Percentiles rank a stretch among this genome's conserved stretches.
These are phyloP conservation scores for Hormiphora californensis DNA, from an alignment of 37 sponge, comb jelly and placozoan species.

Conservation along the genomic window DNA sequence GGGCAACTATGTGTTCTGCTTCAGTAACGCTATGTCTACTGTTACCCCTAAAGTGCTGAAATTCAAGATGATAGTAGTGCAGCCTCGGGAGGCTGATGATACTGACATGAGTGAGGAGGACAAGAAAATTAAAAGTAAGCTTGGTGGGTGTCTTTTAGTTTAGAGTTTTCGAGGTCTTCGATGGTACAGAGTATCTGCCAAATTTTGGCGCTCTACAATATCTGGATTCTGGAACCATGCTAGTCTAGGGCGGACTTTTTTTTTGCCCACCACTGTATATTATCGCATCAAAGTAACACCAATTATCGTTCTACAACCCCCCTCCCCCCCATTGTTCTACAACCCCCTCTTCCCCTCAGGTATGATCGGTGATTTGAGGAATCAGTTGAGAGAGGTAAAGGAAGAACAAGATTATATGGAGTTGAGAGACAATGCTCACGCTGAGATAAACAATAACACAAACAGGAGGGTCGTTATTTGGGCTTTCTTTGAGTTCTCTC, in stretches of 20 bases:
- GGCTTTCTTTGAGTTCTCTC: slow-evolving; percentile 89
- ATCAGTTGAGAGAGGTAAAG: slow-evolving; percentile 78
- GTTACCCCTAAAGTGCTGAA: slow-evolving; percentile 94
- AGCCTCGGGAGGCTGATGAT: slow-evolving; percentile 51
- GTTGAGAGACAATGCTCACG: slow-evolving; percentile 88
- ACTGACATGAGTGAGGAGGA: slow-evolving; percentile 39
- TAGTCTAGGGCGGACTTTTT: too few species aligned
- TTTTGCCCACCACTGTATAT: too few species aligned
- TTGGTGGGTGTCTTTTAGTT: too few species aligned
- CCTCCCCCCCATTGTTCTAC: too few species aligned
- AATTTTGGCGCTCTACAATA: too few species aligned
- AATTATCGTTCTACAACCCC: too few species aligned
- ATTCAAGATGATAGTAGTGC: slow-evolving; percentile 82
- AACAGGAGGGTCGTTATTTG: slow-evolving; percentile 97
- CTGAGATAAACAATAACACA: slow-evolving; percentile 96
- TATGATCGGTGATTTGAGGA: slow-evolving; percentile 81
- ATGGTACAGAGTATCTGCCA: too few species aligned
- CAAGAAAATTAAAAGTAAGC: slow-evolving; percentile 36
- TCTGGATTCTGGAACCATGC: too few species aligned
- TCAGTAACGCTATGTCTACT: slow-evolving; percentile 96
- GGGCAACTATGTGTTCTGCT: slow-evolving; percentile 90
- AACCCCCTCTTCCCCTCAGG: too few species aligned
- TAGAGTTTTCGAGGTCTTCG: too few species aligned
- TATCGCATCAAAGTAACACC: too few species aligned
- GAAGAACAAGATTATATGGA: slow-evolving; percentile 99